Evolutionary conservation across 2,888 invertebrate genomes (phyloP).

Genomic region (Urechis unicinctus): DNA sequence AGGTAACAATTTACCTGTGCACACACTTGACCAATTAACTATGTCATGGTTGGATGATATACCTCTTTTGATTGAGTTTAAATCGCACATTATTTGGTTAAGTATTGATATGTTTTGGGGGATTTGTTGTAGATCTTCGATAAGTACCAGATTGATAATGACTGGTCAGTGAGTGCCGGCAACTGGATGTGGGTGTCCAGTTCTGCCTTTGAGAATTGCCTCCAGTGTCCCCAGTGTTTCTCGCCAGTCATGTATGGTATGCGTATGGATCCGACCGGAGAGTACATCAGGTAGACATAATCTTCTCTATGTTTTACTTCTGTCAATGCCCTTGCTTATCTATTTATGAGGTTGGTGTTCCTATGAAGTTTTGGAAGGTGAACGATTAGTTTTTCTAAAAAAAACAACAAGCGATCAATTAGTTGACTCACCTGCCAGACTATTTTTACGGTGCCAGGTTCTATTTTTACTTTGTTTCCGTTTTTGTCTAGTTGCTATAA

Average conservation of each 20-base stretch:
- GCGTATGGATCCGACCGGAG: constrained; percentile 39
- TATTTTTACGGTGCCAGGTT: too few relatives aligned
- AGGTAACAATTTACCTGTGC: constrained; percentile 21
- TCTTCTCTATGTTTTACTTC: too few relatives aligned
- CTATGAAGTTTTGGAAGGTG: too few relatives aligned
- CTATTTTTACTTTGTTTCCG: too few relatives aligned
- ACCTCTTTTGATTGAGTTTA: too few relatives aligned
- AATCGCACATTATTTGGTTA: too few relatives aligned
- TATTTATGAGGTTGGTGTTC: too few relatives aligned
- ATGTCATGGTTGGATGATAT: too few relatives aligned
- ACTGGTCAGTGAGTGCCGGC: constrained; percentile 47
- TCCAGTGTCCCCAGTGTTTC: constrained; percentile 39
- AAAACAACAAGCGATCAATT: not conserved
- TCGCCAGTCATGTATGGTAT: constrained; percentile 41
- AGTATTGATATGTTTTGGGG: too few relatives aligned
- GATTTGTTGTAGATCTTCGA: constrained; percentile 31
- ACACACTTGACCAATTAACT: not conserved
- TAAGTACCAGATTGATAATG: constrained; percentile 39
- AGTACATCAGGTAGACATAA: constrained; percentile 36
- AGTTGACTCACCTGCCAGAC: not conserved
- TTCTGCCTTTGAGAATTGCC: constrained; percentile 43
- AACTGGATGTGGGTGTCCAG: constrained; percentile 49
- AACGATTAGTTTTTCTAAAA: not conserved
- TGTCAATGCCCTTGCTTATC: too few relatives aligned
- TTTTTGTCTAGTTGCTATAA: too few relatives aligned